Percentiles rank a stretch among this genome's conserved stretches.
Conservation (phyloP, 2,888 invertebrate genomes). For the Apodemia zela region DNA sequence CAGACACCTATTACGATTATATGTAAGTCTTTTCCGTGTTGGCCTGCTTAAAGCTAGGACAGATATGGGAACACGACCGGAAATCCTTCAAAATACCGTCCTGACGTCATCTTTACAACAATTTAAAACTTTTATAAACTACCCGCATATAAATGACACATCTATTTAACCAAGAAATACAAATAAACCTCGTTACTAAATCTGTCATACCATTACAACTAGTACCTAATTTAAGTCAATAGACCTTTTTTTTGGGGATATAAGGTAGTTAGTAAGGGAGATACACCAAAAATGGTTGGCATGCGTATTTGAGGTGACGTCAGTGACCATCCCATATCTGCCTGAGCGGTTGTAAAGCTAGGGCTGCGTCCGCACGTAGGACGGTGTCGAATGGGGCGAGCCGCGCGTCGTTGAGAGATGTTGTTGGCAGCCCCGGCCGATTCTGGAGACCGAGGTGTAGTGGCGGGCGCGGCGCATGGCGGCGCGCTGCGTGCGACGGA, state of each 20-base stretch:
- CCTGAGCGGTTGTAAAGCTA: slow-evolving; percentile 55
- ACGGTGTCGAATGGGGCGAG: slow-evolving; percentile 76
- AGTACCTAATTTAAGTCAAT: not conserved
- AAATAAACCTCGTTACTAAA: not conserved
- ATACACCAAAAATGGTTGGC: not conserved
- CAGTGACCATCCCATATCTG: slow-evolving; percentile 36
- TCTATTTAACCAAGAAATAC: not conserved
- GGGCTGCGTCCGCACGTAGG: slow-evolving; percentile 65
- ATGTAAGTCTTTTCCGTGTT: slow-evolving; percentile 54
- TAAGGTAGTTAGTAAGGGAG: not conserved
- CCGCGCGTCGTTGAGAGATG: slow-evolving; percentile 75
- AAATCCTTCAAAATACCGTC: slow-evolving; percentile 21
- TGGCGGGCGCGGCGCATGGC: slow-evolving; percentile 76
- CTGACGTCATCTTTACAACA: slow-evolving; percentile 40
- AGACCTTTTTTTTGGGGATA: not conserved
- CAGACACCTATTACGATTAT: slow-evolving; percentile 40
- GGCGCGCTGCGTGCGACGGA: slow-evolving; percentile 74
- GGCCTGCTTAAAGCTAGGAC: slow-evolving; percentile 61
- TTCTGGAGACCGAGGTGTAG: slow-evolving; percentile 79
- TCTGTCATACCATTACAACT: not conserved
- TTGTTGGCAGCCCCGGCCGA: slow-evolving; percentile 77
- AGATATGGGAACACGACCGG: slow-evolving; percentile 50
- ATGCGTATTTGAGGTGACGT: slow-evolving; percentile 24
- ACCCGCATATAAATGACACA: not conserved
- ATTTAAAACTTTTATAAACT: not conserved